A percentile compares a stretch with the other conserved stretches of the same genome.
Evolutionary conservation across 2,888 invertebrate species (phyloP).

Genomic region (Atherix ibis): DNA sequence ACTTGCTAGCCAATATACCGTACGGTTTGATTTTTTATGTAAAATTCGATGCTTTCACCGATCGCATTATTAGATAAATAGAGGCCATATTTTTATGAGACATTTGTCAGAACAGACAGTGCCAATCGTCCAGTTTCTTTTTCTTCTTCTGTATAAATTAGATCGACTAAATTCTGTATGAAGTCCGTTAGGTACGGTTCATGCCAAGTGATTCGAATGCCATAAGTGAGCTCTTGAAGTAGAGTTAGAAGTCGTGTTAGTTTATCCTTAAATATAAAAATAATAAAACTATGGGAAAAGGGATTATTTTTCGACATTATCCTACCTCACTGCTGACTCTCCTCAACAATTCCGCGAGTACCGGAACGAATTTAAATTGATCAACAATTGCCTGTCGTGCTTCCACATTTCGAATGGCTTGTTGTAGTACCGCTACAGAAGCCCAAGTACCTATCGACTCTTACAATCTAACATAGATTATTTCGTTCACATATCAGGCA

Average conservation of each 20-base stretch:
- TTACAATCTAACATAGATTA: too few species aligned
- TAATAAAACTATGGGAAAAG: too few species aligned
- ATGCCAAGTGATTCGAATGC: conserved; percentile 65
- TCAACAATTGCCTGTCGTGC: conserved; percentile 21
- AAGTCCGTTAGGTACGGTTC: conserved; percentile 55
- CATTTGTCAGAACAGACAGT: conserved; percentile 57
- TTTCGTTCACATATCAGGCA: too few species aligned
- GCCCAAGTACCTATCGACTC: too few species aligned
- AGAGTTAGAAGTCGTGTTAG: conserved; percentile 19
- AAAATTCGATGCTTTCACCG: conserved; percentile 38
- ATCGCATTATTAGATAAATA: conserved; percentile 53
- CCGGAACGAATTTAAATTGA: conserved; percentile 26
- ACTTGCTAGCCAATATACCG: conserved; percentile 27
- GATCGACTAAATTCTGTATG: conserved; percentile 48
- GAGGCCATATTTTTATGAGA: conserved; percentile 65
- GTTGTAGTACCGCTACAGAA: conserved; percentile 23
- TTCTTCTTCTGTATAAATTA: conserved; percentile 41
- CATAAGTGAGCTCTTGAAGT: conserved; percentile 55
- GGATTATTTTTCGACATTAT: too few species aligned
- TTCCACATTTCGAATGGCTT: conserved; percentile 23
- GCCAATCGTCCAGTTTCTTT: conserved; percentile 35
- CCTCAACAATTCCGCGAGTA: conserved; percentile 21
- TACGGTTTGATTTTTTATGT: conserved; percentile 23
- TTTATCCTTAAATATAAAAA: conserved; percentile 17
- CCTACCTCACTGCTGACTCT: too few species aligned